Evolutionary conservation across 2,797 vertebrate species (phyloP).

Genomic region (Monodelphis domestica): DNA sequence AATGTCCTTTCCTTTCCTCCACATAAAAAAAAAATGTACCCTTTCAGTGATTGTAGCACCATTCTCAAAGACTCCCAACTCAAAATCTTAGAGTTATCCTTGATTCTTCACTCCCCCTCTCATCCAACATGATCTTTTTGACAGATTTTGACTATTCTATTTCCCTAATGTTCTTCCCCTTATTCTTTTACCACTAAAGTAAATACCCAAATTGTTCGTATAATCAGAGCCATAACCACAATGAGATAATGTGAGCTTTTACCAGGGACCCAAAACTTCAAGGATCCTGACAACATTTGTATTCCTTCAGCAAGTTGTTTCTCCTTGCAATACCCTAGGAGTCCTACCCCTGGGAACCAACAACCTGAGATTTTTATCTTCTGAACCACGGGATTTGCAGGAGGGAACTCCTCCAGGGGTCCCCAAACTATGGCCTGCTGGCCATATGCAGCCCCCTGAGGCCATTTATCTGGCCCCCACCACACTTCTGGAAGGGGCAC

Average conservation of each 20-base stretch:
- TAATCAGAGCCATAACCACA: background rate
- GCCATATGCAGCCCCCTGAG: no score
- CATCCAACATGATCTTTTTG: background rate
- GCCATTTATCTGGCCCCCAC: no score
- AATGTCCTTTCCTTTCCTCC: background rate
- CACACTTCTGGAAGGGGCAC: no score
- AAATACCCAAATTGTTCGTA: background rate
- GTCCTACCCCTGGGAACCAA: background rate
- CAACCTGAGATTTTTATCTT: background rate
- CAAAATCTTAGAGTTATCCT: background rate
- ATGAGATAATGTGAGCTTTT: background rate
- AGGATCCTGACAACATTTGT: background rate
- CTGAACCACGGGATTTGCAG: background rate
- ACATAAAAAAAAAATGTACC: no score
- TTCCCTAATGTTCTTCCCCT: background rate
- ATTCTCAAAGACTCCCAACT: background rate
- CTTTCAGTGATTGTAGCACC: background rate
- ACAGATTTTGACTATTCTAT: background rate
- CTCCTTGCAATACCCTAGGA: background rate
- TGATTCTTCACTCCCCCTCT: background rate
- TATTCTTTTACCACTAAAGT: background rate
- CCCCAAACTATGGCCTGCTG: no score
- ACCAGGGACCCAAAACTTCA: background rate
- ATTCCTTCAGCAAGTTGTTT: background rate
- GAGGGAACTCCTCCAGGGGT: no score